These are phyloP conservation scores for Scaptomyza flava DNA, from an alignment of 2,888 invertebrate species.

Conservation along the genomic window DNA sequence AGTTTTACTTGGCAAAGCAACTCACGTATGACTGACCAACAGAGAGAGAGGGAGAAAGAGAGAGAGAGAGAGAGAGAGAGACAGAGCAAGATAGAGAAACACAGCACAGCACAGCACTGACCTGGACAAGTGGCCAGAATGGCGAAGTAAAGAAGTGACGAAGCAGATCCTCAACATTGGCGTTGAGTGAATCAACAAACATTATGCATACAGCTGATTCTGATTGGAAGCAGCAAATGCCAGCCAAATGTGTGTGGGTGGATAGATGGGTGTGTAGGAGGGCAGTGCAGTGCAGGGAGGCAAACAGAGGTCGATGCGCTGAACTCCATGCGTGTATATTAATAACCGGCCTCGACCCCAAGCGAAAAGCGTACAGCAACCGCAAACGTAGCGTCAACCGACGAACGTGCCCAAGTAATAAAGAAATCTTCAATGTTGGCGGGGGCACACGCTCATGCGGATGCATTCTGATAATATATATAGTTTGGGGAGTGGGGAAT, in stretches of 20 bases:
- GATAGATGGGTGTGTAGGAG: slow-evolving; percentile 1
- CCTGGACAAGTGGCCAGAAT: slow-evolving; percentile 65
- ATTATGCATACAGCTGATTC: slow-evolving; percentile 76
- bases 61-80: neutral
- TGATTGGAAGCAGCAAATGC: slow-evolving; percentile 39
- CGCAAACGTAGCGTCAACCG: slow-evolving; percentile 40
- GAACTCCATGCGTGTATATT: slow-evolving; percentile 72
- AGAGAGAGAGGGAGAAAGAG: neutral
- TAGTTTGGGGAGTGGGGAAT: neutral
- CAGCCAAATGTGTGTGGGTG: slow-evolving; percentile 1
- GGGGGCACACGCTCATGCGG: slow-evolving; percentile 57
- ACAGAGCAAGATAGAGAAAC: neutral
- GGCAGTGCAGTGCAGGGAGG: slow-evolving; percentile 10
- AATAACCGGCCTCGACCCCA: slow-evolving; percentile 82
- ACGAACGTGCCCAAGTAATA: slow-evolving; percentile 77
- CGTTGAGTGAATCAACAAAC: slow-evolving; percentile 66
- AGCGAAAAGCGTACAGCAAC: slow-evolving; percentile 28
- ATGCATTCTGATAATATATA: slow-evolving; percentile 41
- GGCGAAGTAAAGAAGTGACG: slow-evolving; percentile 62
- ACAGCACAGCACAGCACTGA: slow-evolving; percentile 52
- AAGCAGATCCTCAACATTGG: slow-evolving; percentile 65
- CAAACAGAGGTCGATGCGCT: slow-evolving; percentile 52
- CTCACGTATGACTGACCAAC: slow-evolving; percentile 49
- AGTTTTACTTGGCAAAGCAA: slow-evolving; percentile 53
- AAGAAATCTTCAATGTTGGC: slow-evolving; percentile 73